A percentile compares a stretch with the other conserved stretches of the same genome.
phyloP scores from a whole-genome alignment of 2,113 vertebrate species.

The Alectura lathami region DNA sequence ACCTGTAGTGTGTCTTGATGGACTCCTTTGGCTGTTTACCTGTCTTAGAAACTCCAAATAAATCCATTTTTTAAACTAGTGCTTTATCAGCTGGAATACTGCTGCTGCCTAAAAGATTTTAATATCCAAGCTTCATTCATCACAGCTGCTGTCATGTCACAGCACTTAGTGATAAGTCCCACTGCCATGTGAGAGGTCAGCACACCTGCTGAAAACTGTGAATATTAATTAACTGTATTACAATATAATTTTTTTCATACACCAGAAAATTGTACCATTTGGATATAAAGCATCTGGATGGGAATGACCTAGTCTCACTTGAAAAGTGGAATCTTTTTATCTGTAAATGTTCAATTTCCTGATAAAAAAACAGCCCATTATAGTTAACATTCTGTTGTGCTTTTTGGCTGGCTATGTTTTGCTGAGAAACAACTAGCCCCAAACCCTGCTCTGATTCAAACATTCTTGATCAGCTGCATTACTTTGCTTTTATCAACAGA shows the following conservation, averaged over 20 bases:
- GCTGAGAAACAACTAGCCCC: neutral
- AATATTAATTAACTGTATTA: constrained; percentile 45
- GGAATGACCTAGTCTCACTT: neutral
- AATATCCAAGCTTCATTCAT: constrained; percentile 8
- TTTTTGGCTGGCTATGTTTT: neutral
- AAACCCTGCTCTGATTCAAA: neutral
- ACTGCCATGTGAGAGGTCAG: neutral
- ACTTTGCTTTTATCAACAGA: neutral
- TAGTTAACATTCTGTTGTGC: neutral
- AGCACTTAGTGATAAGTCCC: neutral
- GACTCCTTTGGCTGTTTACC: constrained; percentile 24
- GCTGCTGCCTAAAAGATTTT: constrained; percentile 14
- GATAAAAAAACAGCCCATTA: neutral
- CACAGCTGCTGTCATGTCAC: constrained; percentile 11
- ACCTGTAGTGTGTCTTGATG: constrained; percentile 15
- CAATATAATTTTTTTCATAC: neutral
- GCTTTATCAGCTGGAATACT: neutral
- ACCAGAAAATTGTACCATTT: neutral
- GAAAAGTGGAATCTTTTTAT: neutral
- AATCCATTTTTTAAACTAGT: neutral
- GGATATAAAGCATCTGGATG: neutral
- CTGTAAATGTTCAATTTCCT: neutral
- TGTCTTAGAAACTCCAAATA: constrained; percentile 1
- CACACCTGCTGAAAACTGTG: constrained; percentile 39
- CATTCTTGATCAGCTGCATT: neutral